Conservation (phyloP, 2,113 vertebrate species). For the Pandion haliaetus region DNA sequence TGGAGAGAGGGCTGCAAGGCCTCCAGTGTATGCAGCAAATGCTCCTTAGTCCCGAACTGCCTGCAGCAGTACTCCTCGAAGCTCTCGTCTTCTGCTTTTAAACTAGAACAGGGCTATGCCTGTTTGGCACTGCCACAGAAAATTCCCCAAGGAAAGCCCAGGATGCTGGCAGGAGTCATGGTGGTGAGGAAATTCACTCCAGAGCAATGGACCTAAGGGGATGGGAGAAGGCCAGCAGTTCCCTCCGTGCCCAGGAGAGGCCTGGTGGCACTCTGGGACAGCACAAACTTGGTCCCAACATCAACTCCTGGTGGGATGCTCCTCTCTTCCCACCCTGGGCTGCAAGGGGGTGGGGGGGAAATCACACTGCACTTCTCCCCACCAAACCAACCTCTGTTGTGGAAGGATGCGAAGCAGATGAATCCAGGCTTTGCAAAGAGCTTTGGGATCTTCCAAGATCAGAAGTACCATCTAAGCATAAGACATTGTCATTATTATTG, state of each 20-base stretch:
- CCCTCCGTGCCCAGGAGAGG: not conserved
- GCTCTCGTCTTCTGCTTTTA: not conserved
- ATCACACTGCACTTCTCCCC: not conserved
- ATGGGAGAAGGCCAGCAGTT: not conserved
- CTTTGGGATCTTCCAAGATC: not conserved
- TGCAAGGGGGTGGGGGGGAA: not conserved
- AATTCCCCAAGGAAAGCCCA: not conserved
- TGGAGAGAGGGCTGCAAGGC: not conserved
- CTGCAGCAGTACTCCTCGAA: not conserved
- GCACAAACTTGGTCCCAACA: not conserved
- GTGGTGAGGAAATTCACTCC: not conserved
- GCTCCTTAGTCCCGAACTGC: not conserved
- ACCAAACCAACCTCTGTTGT: not conserved
- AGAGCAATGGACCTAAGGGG: not conserved
- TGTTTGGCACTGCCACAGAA: not conserved
- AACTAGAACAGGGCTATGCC: not conserved
- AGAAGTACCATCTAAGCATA: not conserved
- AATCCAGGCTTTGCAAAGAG: not conserved
- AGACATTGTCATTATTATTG: not conserved
- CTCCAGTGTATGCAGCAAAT: accelerated
- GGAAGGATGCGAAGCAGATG: not conserved
- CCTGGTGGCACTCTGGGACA: not conserved
- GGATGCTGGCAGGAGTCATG: not conserved
- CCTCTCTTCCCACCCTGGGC: not conserved
- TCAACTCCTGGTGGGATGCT: not conserved